phyloP scores from a whole-genome alignment of 2,797 vertebrate species.

The Tragelaphus eurycerus region DNA sequence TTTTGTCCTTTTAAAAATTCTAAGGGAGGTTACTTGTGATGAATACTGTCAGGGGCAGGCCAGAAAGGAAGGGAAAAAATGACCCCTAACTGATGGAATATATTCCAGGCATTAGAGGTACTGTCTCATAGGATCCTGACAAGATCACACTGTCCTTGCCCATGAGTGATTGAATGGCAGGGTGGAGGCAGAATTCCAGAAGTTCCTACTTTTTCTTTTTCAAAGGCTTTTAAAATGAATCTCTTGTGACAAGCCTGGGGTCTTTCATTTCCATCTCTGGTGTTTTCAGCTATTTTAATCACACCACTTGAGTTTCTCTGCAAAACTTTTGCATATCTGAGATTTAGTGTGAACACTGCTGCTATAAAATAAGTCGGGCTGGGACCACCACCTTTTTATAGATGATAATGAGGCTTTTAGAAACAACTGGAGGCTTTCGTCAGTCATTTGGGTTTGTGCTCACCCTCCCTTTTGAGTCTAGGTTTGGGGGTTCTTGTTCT shows the following conservation, averaged over 20 bases:
- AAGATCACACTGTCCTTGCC: neutral
- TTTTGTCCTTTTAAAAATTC: neutral
- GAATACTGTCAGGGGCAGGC: neutral
- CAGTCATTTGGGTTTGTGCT: neutral
- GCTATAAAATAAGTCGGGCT: neutral
- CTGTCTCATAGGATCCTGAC: neutral
- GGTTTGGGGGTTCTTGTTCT: neutral
- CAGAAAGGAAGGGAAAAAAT: neutral
- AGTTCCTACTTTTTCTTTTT: neutral
- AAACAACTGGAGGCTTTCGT: neutral
- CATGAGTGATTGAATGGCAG: neutral
- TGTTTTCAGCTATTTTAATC: neutral
- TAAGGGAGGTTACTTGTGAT: neutral
- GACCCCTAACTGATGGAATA: too few species aligned
- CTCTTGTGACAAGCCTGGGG: neutral
- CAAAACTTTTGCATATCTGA: neutral
- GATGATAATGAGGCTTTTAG: neutral
- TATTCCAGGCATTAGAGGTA: neutral
- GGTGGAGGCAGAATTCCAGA: neutral
- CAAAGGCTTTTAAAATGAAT: neutral
- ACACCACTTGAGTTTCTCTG: neutral
- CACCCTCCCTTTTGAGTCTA: neutral
- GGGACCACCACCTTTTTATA: neutral
- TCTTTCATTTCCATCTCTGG: neutral
- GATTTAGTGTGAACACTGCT: neutral